Evolutionary conservation across 2,888 invertebrate genomes (phyloP).

Genomic region (Nowickia ferox): DNA sequence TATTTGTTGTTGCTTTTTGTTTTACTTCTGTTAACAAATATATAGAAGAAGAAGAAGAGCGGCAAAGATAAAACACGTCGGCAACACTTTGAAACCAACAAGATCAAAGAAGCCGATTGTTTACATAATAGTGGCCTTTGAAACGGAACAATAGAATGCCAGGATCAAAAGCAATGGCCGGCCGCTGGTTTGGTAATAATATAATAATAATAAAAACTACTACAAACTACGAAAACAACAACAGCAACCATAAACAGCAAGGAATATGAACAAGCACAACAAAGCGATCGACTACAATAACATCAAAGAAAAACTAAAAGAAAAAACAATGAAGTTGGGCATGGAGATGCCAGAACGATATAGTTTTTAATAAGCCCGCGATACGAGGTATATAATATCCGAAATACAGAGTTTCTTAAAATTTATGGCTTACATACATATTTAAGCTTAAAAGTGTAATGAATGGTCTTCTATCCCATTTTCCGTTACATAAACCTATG

Average conservation of each 20-base stretch:
- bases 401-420: too few species aligned
- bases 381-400: too few species aligned
- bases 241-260: conserved; percentile 31
- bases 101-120: conserved; percentile 87
- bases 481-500: too few species aligned
- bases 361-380: too few species aligned
- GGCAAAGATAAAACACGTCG: conserved; percentile 71
- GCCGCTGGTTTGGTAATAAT: conserved; percentile 69
- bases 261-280: conserved; percentile 34
- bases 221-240: conserved; percentile 36
- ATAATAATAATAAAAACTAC: conserved; percentile 52
- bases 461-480: too few species aligned
- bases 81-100: conserved; percentile 84
- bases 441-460: too few species aligned
- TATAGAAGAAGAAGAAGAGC: conserved; percentile 61
- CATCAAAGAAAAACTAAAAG: conserved; percentile 52
- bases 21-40: conserved; percentile 38
- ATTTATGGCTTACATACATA: too few species aligned
- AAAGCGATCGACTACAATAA: conserved; percentile 37
- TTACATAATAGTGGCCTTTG: conserved; percentile 89
- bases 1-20: conserved; percentile 22
- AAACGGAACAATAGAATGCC: conserved; percentile 84
- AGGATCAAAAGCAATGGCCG: conserved; percentile 80
- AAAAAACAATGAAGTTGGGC: conserved; percentile 53
- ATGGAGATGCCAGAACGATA: not conserved